phyloP scores from a whole-genome alignment of 1,140 invertebrate genomes.

The Scaptodrosophila lebanonensis region DNA sequence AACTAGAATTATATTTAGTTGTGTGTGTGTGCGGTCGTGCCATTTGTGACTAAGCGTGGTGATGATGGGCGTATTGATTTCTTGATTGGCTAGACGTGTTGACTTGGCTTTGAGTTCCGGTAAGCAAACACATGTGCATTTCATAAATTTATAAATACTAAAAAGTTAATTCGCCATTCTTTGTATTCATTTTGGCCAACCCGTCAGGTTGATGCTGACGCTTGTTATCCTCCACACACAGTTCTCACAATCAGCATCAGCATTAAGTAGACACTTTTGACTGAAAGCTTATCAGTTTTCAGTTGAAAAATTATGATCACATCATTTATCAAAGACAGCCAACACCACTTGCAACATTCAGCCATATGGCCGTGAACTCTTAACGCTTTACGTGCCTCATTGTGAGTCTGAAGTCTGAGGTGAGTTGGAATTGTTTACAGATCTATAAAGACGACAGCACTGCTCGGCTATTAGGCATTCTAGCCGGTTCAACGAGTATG shows the following conservation, averaged over 20 bases:
- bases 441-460: slow-evolving; percentile 12
- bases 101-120: slow-evolving; percentile 51
- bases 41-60: slow-evolving; percentile 14
- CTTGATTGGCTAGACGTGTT: slow-evolving; percentile 29
- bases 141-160: slow-evolving; percentile 14
- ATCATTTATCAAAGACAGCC: slow-evolving; percentile 5
- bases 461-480: slow-evolving; percentile 13
- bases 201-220: too few relatives aligned
- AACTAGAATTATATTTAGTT: slow-evolving; percentile 15
- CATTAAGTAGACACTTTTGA: slow-evolving; percentile 11
- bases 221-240: slow-evolving; percentile 17
- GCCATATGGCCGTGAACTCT: slow-evolving; percentile 51
- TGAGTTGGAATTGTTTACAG: slow-evolving; percentile 37
- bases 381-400: too few relatives aligned
- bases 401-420: too few relatives aligned
- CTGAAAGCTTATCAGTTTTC: slow-evolving; percentile 23
- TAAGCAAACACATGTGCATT: slow-evolving; percentile 52
- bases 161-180: slow-evolving; percentile 3
- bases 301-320: slow-evolving; percentile 16
- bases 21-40: too few relatives aligned
- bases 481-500: too few relatives aligned
- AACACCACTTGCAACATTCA: too few relatives aligned
- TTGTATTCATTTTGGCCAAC: slow-evolving; percentile 18
- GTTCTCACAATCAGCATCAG: slow-evolving; percentile 16
- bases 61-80: neutral